Base-by-base conservation (phyloP, 2,888 invertebrate species). In the Hypomecis punctinalis region DNA sequence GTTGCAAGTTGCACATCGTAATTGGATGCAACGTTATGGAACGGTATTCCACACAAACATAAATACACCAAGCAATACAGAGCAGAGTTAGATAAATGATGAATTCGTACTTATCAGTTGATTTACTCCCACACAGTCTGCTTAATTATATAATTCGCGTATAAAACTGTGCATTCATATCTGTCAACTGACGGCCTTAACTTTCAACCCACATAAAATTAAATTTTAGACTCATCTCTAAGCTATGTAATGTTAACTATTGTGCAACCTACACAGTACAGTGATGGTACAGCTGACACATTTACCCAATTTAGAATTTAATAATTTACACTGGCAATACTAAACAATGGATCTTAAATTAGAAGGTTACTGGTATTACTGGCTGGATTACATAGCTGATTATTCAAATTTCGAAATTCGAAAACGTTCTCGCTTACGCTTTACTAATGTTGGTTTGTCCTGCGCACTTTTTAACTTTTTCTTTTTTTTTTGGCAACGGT, bases 331-430 rank as follows among this genome's bases (percentile, higher is more conserved):
- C 81, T 79, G 78, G 69, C 82, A 81, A 79, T 79, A 82, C 84
- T 85, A 84, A 86, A 90, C 89, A 89, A 88, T 89, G 76, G 86
- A 85, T 81, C 84, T 84, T 84, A 88, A 84, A 87, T 84, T 84
- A 83, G 82, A 84, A 84, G 84, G 81, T 82, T 83, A 81, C 75
- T 72, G 75, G 77, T 74, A 81, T 82, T 83, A 81, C 75, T 72
- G 75, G 77, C 74, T 78, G 82, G 59, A 68, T 79, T 79, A 78
- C 77, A 76, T 73, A 70, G 75, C 73, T 68, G 74, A 78, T 61
- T 78, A 78, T 72, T 69, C 64, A 54, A 76, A 81, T 84, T 83
- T 80, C 80, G 80, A 82, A 83, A 84, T 77, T 74, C 67, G 69
- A 73, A 79, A 63, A 53, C 53, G 49, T 13, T 54, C 70, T 69